phyloP scores from a whole-genome alignment of 2,797 vertebrate genomes.

The Xyrichtys novacula region DNA sequence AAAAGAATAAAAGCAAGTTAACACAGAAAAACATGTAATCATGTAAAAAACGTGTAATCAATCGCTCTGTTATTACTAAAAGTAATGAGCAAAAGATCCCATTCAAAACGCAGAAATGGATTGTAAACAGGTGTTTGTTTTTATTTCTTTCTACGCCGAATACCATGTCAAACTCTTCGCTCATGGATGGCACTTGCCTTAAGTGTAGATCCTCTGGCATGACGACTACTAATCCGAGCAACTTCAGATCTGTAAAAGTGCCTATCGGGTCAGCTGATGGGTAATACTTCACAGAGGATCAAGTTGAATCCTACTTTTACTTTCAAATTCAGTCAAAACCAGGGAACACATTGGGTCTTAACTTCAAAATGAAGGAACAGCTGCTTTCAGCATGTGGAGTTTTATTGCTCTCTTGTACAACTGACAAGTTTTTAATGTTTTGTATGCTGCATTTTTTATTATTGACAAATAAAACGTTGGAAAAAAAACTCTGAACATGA shows the following conservation, averaged over 20 bases:
- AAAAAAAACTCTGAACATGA: constrained; percentile 40
- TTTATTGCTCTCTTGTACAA: constrained; percentile 70
- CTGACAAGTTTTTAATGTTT: constrained; percentile 82
- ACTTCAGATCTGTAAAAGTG: constrained; percentile 66
- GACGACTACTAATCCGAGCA: constrained; percentile 31
- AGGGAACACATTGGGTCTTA: constrained; percentile 62
- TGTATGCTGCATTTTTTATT: constrained; percentile 84
- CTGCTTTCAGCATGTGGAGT: constrained; percentile 70
- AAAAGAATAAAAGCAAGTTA: too few species aligned
- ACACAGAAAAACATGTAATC: too few species aligned
- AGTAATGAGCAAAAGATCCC: constrained; percentile 16
- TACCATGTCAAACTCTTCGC: constrained; percentile 2
- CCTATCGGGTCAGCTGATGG: constrained; percentile 43
- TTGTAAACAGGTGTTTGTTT: constrained; percentile 2
- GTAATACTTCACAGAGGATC: constrained; percentile 22
- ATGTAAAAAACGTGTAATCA: too few species aligned
- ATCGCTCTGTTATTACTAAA: too few species aligned
- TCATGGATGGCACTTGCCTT: neutral
- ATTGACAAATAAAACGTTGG: constrained; percentile 82
- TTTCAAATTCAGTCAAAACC: constrained; percentile 55
- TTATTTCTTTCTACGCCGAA: constrained; percentile 29
- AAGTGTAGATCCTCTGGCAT: constrained; percentile 13
- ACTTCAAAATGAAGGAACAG: constrained; percentile 56
- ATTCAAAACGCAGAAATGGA: constrained; percentile 4
- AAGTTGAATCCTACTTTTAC: constrained; percentile 55